Conservation (phyloP, 2,797 vertebrate genomes). For the Myotis daubentonii region DNA sequence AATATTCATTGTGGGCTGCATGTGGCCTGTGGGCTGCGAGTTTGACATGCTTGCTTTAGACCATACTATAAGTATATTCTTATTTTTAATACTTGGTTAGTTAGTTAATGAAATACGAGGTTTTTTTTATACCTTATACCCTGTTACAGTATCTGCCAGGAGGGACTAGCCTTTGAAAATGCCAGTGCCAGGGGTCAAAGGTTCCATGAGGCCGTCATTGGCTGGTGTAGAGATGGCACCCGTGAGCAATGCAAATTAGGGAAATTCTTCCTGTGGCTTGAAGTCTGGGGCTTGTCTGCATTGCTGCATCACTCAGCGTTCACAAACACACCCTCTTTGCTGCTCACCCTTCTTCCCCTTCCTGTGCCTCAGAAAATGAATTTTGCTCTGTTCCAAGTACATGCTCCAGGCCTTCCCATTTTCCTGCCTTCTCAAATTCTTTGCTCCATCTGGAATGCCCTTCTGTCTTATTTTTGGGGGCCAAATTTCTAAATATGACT, state of each 20-base stretch:
- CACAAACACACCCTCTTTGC: background rate
- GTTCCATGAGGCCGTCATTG: background rate
- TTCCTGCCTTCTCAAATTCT: slow-evolving; percentile 51
- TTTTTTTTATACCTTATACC: background rate
- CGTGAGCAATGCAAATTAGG: background rate
- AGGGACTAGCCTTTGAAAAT: background rate
- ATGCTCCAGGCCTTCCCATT: slow-evolving; percentile 60
- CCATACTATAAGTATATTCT: background rate
- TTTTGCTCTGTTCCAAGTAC: slow-evolving; percentile 58
- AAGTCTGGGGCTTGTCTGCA: background rate
- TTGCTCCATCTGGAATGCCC: slow-evolving; percentile 72
- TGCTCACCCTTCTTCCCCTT: background rate
- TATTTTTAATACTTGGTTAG: background rate
- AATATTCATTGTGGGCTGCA: too few relatives aligned
- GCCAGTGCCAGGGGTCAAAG: background rate
- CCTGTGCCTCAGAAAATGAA: background rate
- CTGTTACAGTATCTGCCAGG: background rate
- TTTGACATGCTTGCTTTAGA: background rate
- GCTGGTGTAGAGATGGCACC: background rate
- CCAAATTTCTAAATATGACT: slow-evolving; percentile 64
- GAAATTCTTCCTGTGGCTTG: background rate
- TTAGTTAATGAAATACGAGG: background rate
- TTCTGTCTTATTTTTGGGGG: slow-evolving; percentile 59
- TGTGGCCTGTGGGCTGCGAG: background rate
- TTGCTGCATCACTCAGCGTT: background rate